phyloP scores from a whole-genome alignment of 2,888 invertebrate genomes.

The Linnaemya vulpina region DNA sequence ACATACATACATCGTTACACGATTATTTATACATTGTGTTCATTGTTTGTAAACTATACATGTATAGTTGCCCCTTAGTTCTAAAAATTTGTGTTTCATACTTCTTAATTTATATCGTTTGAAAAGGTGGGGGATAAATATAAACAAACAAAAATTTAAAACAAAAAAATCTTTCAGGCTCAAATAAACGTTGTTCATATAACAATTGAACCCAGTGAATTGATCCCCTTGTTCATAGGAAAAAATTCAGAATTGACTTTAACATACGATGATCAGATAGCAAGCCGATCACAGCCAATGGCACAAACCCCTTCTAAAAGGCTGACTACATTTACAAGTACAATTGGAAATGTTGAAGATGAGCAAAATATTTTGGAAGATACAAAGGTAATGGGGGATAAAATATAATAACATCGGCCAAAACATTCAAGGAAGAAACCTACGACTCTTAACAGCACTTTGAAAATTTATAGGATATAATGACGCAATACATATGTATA shows the following conservation, averaged over 20 bases:
- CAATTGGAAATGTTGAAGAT: constrained; percentile 47
- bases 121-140: background rate
- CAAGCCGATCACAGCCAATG: background rate
- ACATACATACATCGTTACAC: background rate
- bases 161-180: constrained; percentile 77
- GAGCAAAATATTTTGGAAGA: constrained; percentile 45
- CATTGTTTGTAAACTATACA: background rate
- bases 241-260: constrained; percentile 8
- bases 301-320: background rate
- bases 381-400: constrained; percentile 52
- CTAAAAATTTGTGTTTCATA: background rate
- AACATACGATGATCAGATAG: constrained; percentile 16
- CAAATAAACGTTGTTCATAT: constrained; percentile 82
- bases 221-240: constrained; percentile 50
- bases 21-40: background rate
- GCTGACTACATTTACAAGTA: constrained; percentile 50
- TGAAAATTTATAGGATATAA: too few relatives aligned
- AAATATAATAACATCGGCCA: background rate
- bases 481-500: too few relatives aligned
- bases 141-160: background rate
- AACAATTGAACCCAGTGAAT: constrained; percentile 78
- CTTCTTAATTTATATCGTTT: background rate
- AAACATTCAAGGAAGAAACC: background rate
- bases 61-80: background rate
- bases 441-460: background rate